Base-by-base conservation (phyloP, 2,797 vertebrate species). In the Sebastes taczanowskii region DNA sequence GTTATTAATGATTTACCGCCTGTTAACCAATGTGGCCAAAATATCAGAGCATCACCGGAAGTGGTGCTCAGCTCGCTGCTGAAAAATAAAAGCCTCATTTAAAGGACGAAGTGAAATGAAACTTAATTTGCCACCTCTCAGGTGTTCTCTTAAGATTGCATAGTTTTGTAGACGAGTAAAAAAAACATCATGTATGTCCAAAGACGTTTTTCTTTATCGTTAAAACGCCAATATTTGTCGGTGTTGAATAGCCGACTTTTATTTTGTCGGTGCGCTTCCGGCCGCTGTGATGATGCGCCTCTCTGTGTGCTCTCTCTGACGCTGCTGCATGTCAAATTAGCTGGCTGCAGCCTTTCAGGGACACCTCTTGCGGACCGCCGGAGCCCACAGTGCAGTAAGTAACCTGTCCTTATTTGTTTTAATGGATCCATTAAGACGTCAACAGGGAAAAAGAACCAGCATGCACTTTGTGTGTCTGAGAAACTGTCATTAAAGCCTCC, bases 341-440 rank as follows among this genome's bases (percentile, higher is more conserved):
- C 94, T 89, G 92, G 78, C 88, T 84, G 90, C 89, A 91, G 84
- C 82, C 88, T 89, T 91, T 87, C 83, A 89, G 92, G 88, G 92
- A 92, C 87, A 84, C 88, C 84, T 87, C 82, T 90, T 64, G 84
- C 86, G 80, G 83, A 91, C 83, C 80, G 81, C 90, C 75, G 88
- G 90, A 91, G 94, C 91, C 83, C 89, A 84, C 87, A 77, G 90
- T 86, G 90, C 90, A 92, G 95, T 95, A 89, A 94, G 94, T 95
- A 87, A 78, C 52, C 58, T 8, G 18, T n/a, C 29, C 11, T 0
- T 29, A 0, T 23, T 10, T n/a, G 16, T 30, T 52, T 13, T 29
- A 20, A 42, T 1, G 23, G 14, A 29, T 35, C 11, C n/a, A 42
- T 1, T 4, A 5, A 20, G 30, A 56, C 56, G 49, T 34, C 25